These are phyloP conservation scores for Xerus rutilus DNA, from an alignment of 2,797 vertebrate genomes.

Conservation along the genomic window DNA sequence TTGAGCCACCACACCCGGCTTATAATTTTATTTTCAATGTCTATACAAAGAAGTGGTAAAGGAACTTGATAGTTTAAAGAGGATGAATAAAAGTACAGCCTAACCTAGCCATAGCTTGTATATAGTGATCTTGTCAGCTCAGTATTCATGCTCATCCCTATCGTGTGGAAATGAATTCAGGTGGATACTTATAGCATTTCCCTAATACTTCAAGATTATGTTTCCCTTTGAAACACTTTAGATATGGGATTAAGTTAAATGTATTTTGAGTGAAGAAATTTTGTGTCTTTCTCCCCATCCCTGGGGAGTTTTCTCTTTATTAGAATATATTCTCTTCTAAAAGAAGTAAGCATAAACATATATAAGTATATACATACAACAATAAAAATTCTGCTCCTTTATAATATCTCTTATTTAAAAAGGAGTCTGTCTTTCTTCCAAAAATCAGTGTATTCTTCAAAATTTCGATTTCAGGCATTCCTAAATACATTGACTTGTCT, in stretches of 20 bases:
- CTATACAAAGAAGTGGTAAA: neutral
- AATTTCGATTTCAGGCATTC: neutral
- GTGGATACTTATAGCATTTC: neutral
- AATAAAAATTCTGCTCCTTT: neutral
- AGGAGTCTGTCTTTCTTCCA: neutral
- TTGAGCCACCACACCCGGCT: neutral
- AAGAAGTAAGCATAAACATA: neutral
- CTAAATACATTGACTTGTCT: neutral
- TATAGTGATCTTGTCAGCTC: neutral
- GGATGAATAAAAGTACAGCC: neutral
- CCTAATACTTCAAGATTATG: neutral
- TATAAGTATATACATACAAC: neutral
- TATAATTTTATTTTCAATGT: constrained; percentile 27
- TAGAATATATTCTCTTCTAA: neutral
- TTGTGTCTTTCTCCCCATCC: neutral
- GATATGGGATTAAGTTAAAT: neutral
- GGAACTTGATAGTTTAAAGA: neutral
- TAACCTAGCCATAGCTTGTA: neutral
- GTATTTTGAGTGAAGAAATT: neutral
- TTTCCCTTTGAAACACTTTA: neutral
- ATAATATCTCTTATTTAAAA: neutral
- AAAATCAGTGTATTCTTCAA: constrained; percentile 29
- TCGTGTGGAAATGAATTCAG: neutral
- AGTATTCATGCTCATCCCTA: neutral
- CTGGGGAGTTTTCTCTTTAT: neutral